Base-by-base conservation (phyloP, 2,888 invertebrate genomes). In the Invenusta paracnida region DNA sequence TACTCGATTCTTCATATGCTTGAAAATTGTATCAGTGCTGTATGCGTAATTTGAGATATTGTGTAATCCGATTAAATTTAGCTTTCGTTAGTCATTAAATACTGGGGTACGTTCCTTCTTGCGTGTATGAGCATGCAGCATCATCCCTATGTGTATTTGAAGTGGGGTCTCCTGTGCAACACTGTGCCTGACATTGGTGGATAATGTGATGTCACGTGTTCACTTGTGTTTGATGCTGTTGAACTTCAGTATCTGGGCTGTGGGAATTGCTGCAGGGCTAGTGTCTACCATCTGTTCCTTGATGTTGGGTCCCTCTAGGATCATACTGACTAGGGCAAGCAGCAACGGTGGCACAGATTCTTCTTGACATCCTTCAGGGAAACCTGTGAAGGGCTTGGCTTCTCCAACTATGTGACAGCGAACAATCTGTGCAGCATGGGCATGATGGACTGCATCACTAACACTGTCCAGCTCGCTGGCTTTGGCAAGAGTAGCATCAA, bases 91-190 rank as follows among this genome's bases (percentile, higher is more conserved):
- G n/a, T n/a, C n/a, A n/a, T n/a, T n/a, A n/a, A n/a, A n/a, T n/a
- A n/a, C n/a, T n/a, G n/a, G n/a, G n/a, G n/a, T n/a, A n/a, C n/a
- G 27, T 5, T 30, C 83, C 17, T 85, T 67, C 30, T 86, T 87
- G 13, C 88, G 30, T 0, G 87, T 87, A 23, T 86, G 29, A 1
- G 86, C 84, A 81, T 88, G 88, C 11, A 88, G 48, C 25, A 81
- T n/a, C n/a, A 87, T 5, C 5, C 86, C 87, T 0, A 88, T n/a
- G 48, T 87, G 87, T 1, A 87, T 17, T 31, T 86, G 86, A n/a
- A 88, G 30, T 27, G 87, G 87, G 11, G 86, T 73, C 81, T 88
- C 87, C 13, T 66, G 79, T n/a, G 67, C 66, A 13, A 27, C 31
- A 5, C 2, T 23, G 67, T 87, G 86, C 23, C 79, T 48, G n/a